Base-by-base conservation (phyloP, 2,113 vertebrate genomes). In the Psilopsiagon aymara region DNA sequence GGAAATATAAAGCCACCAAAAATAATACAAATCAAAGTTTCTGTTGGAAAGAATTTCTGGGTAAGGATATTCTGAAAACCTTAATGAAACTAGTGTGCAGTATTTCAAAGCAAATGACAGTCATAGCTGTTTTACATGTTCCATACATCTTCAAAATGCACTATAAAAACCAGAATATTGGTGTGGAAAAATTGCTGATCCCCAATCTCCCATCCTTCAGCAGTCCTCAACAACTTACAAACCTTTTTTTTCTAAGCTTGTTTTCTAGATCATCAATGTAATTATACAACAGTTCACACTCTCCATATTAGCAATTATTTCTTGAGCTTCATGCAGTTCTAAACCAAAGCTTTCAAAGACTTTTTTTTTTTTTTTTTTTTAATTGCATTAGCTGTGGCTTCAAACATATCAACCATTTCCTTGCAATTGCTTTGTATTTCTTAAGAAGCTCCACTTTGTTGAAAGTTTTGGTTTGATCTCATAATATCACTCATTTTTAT, bases 1-100 rank as follows among this genome's bases (percentile, higher is more conserved):
- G 60, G 66, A 95, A 91, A 95, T 96, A 95, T 73, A 97, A 95
- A 96, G 87, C 82, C 77, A 94, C 84, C 73, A 63, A 92, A 97
- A 96, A 94, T 85, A 95, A 95, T 85, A 75, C 37, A 82, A 89
- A 92, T 90, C 82, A 55, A 92, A 91, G 74, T 91, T 96, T 85
- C 79, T 51, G 4, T 46, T 66, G 87, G 80, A 49, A 91, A 71
- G 66, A 49, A 35, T 91, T 68, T 66, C 86, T 46, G 81, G 67
- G 47, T 43, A 69, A 92, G 35, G 69, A 35, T 59, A 23, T 74
- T 85, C 78, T 76, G 79, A 80, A 96, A 83, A 24, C 39, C 55
- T 62, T 41, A 23, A 96, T 53, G 60, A 88, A 91, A 90, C 9
- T 11, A 82, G 89, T 39, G 74, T 55, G 74, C 44, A 82, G 25